Conservation (phyloP, 2,888 invertebrate species). For the Ophion ventricosus region DNA sequence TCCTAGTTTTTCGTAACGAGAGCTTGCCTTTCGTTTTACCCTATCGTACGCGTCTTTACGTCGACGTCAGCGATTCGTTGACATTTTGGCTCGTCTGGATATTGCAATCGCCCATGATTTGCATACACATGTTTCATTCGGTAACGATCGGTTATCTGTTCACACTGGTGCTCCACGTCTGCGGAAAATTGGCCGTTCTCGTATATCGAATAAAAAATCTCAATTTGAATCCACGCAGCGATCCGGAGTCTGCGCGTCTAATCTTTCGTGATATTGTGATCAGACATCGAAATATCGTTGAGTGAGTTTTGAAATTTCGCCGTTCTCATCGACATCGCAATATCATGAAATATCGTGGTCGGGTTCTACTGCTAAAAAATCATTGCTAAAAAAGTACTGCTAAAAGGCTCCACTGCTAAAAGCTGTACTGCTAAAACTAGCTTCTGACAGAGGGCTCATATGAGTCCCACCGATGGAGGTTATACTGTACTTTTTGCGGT, state of each 20-base stretch:
- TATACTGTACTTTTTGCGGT: no score
- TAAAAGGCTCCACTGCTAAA: no score
- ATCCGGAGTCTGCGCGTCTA: neutral
- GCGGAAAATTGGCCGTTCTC: constrained; percentile 57
- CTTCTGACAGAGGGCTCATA: no score
- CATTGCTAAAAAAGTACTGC: no score
- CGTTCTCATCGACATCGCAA: no score
- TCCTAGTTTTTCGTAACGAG: constrained; percentile 45
- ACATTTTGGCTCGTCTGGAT: constrained; percentile 52
- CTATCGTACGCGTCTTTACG: constrained; percentile 43
- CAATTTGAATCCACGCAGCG: neutral
- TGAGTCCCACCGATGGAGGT: no score
- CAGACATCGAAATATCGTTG: constrained; percentile 44
- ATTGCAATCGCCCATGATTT: constrained; percentile 53
- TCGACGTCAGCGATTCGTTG: constrained; percentile 43
- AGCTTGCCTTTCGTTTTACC: constrained; percentile 48
- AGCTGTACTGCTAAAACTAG: no score
- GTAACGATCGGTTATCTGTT: constrained; percentile 49
- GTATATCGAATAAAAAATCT: constrained; percentile 47
- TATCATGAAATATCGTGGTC: no score
- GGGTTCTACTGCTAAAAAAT: no score
- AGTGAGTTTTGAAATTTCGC: constrained; percentile 39
- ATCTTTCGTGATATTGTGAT: constrained; percentile 34
- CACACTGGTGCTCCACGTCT: constrained; percentile 51
- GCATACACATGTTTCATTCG: constrained; percentile 49